phyloP scores from a whole-genome alignment of 2,888 invertebrate species.

The Gastracanthus pulcherrimus region DNA sequence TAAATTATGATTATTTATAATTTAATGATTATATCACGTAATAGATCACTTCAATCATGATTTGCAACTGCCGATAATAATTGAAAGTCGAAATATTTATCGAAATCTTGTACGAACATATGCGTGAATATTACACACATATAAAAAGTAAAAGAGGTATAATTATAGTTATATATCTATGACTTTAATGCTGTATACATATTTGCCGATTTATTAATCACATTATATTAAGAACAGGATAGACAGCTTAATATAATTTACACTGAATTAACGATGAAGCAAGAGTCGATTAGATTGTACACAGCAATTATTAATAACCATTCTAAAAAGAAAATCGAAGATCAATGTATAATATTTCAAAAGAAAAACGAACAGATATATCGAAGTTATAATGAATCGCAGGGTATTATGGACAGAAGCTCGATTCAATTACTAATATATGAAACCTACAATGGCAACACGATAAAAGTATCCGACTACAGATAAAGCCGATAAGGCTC shows the following conservation, averaged over 20 bases:
- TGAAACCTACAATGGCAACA: neutral
- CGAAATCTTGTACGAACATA: neutral
- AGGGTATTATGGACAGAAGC: conserved; percentile 14
- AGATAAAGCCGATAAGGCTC: neutral
- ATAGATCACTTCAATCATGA: conserved; percentile 14
- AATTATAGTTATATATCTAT: neutral
- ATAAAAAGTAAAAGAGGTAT: no score
- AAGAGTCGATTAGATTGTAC: neutral
- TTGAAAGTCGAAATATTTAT: conserved; percentile 18
- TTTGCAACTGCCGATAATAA: conserved; percentile 13
- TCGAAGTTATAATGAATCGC: neutral
- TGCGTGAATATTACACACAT: no score
- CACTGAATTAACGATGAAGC: neutral
- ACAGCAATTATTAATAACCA: neutral
- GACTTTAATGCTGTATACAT: neutral
- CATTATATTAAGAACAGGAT: neutral
- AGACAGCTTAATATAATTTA: neutral
- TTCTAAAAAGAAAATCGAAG: no score
- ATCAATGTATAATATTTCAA: neutral
- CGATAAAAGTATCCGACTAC: neutral
- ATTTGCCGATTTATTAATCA: neutral
- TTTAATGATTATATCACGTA: neutral
- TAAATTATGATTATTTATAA: no score
- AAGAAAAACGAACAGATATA: neutral
- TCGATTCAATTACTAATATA: conserved; percentile 31